Base-by-base conservation (phyloP, 2,797 vertebrate genomes). In the Sciurus vulgaris region DNA sequence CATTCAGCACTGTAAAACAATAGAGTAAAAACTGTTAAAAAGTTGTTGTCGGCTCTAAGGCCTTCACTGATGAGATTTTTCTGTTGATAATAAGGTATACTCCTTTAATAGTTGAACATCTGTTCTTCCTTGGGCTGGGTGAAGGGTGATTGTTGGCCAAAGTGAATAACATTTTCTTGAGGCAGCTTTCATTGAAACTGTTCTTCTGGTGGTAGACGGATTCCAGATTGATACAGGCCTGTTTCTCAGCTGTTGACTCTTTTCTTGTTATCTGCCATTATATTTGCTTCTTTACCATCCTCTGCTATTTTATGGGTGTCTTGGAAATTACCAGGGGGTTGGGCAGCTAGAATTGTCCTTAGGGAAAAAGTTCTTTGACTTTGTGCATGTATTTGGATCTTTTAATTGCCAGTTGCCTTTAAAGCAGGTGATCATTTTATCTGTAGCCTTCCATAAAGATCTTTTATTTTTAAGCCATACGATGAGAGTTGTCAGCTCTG, bases 361-460 rank as follows among this genome's bases (percentile, higher is more conserved):
- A 90, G 93, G 93, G 96, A 97, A 95, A 96, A 96, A 76, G 56
- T 5, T 44, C 72, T 20, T 82, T 96, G 95, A 92, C 95, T 97
- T 97, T 97, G 44, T 98, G 86, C 93, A 90, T 96, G 38, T 95
- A 76, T 92, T 95, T 92, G 89, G 12, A 65, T 94, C 63, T 87
- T 7, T 87, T 85, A 84, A 92, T 84, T 95, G 88, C 95, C 76
- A 93, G 95, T 91, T 97, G 92, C 88, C 93, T 97, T 96, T 95
- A 93, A 78, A 90, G 76, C 90, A 97, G 96, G 94, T 95, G 94
- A 95, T 97, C 93, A 94, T 98, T 94, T 28, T 38, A 93, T 83
- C 83, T 97, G 89, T 98, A 93, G 96, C 44, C 79, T 96, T 92
- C 73, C 78, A 41, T 88, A 96, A 95, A 78, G 28, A 54, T 44